These are phyloP conservation scores for Oreotrochilus melanogaster DNA, from an alignment of 2,113 vertebrate species.

Conservation along the genomic window DNA sequence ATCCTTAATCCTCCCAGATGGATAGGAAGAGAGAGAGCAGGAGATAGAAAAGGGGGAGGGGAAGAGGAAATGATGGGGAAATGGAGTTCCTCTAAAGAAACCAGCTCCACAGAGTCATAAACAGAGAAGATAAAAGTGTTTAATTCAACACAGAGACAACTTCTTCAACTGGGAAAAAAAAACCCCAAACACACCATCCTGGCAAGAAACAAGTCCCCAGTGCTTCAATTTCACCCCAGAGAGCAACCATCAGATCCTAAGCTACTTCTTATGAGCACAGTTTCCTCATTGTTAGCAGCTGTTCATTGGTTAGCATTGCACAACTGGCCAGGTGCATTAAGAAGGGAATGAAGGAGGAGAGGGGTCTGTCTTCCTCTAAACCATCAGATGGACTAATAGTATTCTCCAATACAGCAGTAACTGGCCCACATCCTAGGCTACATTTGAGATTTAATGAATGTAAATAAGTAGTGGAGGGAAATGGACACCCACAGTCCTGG, in stretches of 20 bases:
- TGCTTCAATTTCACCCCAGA: conserved; percentile 63
- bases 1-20: conserved; percentile 32
- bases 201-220: conserved; percentile 69
- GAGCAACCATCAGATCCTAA: conserved; percentile 72
- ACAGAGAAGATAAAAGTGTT: conserved; percentile 58
- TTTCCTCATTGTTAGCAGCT: conserved; percentile 83
- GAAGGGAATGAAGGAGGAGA: neutral
- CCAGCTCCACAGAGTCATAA: conserved; percentile 19
- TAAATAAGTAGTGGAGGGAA: conserved; percentile 13
- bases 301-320: conserved; percentile 77
- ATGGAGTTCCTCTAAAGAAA: conserved; percentile 36
- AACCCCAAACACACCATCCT: neutral
- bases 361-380: conserved; percentile 61
- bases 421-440: neutral
- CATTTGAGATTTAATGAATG: neutral
- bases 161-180: conserved; percentile 11
- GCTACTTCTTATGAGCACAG: conserved; percentile 76
- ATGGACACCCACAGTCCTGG: neutral
- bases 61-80: conserved; percentile 37
- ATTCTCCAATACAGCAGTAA: conserved; percentile 20
- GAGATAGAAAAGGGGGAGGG: neutral
- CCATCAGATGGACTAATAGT: conserved; percentile 13
- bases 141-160: conserved; percentile 63
- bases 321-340: conserved; percentile 77
- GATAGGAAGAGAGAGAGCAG: neutral